Evolutionary conservation across 2,888 invertebrate species (phyloP), one percentile per base, ranked within the genome.

Genomic region (Oxyscelio sp.): DNA sequence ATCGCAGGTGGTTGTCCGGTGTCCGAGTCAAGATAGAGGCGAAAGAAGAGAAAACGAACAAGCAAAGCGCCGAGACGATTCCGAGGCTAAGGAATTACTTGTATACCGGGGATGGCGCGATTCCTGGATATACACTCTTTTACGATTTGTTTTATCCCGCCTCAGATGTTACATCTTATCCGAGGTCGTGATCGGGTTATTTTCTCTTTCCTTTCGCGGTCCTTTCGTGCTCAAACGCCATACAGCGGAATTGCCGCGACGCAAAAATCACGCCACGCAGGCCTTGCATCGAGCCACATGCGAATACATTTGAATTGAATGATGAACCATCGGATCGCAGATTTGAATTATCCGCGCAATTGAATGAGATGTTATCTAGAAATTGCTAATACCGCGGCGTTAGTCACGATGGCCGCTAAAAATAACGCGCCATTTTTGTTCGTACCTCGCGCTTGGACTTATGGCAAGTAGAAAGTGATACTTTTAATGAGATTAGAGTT

Each of bases 1-100:
- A 81, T 66, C 79, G 85, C 85, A 85, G 85, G 85, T 80, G 85
- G 75, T 66, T 81, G 54, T 63, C 61, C 73, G 66, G n/a, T 58
- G 48, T 38, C 24, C 48, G 59, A 68, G 58, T 52, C 40, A 4
- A 15, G 59, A 40, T 58, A 40, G 48, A 52, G 27, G 40, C 63
- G 65, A 52, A 24, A 68, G 56, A 71, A 74, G 54, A 79, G 83
- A 70, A 83, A 58, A 65, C 19, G 59, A 58, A 61, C 27, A 61
- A 59, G 48, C 17, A 45, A 27, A 63, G 40, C 58, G 17, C 4
- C 43, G 50, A 31, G 78, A 56, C 54, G 73, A 73, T 52, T 65
- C 73, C 80, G 71, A 66, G 59, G 61, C 65, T 48, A 19, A 40
- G 71, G 70, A 65, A 77, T 75, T 56, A 56, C 58, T 78, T 78